These are phyloP conservation scores for Clitarchus hookeri DNA, from an alignment of 2,888 invertebrate species.

Conservation along the genomic window DNA sequence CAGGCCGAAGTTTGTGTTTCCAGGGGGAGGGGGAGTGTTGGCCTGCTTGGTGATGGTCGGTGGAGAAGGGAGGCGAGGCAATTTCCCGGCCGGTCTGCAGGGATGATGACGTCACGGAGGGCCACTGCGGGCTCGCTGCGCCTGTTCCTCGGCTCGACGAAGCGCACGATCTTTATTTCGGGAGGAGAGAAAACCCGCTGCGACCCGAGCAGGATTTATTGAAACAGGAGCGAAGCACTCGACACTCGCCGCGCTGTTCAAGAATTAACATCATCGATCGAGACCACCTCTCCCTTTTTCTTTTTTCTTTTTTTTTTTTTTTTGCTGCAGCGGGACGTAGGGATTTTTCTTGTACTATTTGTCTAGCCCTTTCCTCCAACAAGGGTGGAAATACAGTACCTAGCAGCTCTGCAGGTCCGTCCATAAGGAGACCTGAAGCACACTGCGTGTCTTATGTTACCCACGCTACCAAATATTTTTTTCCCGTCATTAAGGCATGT, in stretches of 20 bases:
- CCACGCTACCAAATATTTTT: too few relatives aligned
- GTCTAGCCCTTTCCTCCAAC: too few relatives aligned
- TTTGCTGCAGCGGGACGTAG: background rate
- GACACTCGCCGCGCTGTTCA: background rate
- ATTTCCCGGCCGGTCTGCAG: constrained; percentile 8
- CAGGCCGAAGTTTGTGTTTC: too few relatives aligned
- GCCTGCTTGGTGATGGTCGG: background rate
- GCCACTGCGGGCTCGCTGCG: background rate
- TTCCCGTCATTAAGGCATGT: too few relatives aligned
- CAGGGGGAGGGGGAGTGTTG: too few relatives aligned
- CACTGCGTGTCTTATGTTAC: too few relatives aligned
- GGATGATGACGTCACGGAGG: background rate
- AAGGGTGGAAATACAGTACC: too few relatives aligned
- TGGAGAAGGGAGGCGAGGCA: background rate
- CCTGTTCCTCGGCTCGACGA: background rate
- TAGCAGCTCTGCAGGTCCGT: too few relatives aligned
- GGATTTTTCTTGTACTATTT: background rate
- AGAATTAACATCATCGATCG: background rate
- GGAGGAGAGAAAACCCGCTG: background rate
- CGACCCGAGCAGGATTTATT: background rate
- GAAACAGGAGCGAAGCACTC: background rate
- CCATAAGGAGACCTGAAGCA: too few relatives aligned
- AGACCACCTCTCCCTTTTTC: background rate
- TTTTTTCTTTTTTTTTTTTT: background rate
- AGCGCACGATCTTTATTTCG: background rate